A percentile compares a stretch with the other conserved stretches of the same genome.
phyloP scores from a whole-genome alignment of 2,113 vertebrate species.

The Aspidoscelis tigris region DNA sequence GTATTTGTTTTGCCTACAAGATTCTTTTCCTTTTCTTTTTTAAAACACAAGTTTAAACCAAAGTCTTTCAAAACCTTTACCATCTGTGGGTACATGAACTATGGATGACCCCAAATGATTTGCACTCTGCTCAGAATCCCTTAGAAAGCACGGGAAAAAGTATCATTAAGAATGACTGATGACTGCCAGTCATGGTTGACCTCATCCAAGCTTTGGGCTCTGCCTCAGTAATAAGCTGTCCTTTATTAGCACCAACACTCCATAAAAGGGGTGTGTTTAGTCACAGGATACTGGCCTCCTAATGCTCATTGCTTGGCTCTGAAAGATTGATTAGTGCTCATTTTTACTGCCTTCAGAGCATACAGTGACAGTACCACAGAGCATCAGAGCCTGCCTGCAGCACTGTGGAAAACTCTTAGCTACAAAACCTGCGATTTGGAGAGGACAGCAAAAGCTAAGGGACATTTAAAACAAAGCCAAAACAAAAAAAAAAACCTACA shows the following conservation, averaged over 20 bases:
- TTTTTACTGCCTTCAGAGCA: constrained; percentile 84
- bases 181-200: constrained; percentile 91
- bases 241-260: constrained; percentile 91
- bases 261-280: constrained; percentile 91
- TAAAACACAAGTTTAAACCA: constrained; percentile 79
- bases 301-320: constrained; percentile 83
- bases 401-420: constrained; percentile 73
- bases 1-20: constrained; percentile 71
- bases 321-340: constrained; percentile 86
- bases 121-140: constrained; percentile 87
- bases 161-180: constrained; percentile 96
- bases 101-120: constrained; percentile 91
- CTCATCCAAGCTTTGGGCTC: constrained; percentile 89
- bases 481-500: constrained; percentile 48
- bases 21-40: constrained; percentile 58
- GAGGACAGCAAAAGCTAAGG: constrained; percentile 34
- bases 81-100: constrained; percentile 96
- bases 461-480: constrained; percentile 60
- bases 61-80: constrained; percentile 88
- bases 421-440: constrained; percentile 66
- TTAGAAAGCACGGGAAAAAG: constrained; percentile 85
- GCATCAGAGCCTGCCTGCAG: constrained; percentile 74
- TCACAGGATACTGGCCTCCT: constrained; percentile 87
- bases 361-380: constrained; percentile 76
- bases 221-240: constrained; percentile 89